A percentile compares a stretch with the other conserved stretches of the same genome.
phyloP scores from a whole-genome alignment of 2,797 vertebrate species.

The Chromis chromis region DNA sequence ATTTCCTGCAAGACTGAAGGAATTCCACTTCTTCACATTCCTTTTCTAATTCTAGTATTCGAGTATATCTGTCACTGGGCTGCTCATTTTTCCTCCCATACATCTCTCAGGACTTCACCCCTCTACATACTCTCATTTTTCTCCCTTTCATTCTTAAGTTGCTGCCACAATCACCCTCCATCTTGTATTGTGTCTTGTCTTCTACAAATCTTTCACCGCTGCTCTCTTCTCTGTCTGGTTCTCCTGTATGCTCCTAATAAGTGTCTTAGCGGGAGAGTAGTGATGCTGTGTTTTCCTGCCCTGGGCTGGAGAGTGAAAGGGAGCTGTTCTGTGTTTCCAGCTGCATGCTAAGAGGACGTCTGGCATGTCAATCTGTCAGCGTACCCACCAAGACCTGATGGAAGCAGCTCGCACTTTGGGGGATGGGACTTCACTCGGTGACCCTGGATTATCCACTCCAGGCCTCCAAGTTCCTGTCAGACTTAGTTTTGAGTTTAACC shows the following conservation, averaged over 20 bases:
- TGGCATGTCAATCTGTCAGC: conserved; percentile 64
- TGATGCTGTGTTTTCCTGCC: conserved; percentile 27
- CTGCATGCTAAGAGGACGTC: conserved; percentile 53
- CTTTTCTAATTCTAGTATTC: conserved; percentile 9
- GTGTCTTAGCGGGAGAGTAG: background rate
- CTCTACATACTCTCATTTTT: background rate
- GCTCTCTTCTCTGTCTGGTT: background rate
- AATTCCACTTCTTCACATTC: background rate
- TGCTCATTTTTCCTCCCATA: conserved; percentile 2
- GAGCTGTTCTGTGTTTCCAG: conserved; percentile 55
- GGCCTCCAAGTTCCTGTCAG: conserved; percentile 18
- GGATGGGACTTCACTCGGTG: conserved; percentile 32
- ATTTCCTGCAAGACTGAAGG: too few species aligned
- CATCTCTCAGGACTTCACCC: conserved; percentile 24
- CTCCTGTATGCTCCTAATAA: background rate
- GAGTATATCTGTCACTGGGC: conserved; percentile 8
- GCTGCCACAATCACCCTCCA: background rate
- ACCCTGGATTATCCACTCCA: conserved; percentile 35
- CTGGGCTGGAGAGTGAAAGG: conserved; percentile 17
- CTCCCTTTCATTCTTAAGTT: background rate
- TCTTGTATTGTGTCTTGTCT: conserved; percentile 25
- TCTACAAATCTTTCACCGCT: conserved; percentile 31
- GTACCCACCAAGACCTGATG: conserved; percentile 13
- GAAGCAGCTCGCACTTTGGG: conserved; percentile 3
- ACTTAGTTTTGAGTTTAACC: conserved; percentile 6